Evolutionary conservation across 2,113 vertebrate species (phyloP), one percentile per base, ranked within the genome.

Genomic region (Gallinago jamesoni): DNA sequence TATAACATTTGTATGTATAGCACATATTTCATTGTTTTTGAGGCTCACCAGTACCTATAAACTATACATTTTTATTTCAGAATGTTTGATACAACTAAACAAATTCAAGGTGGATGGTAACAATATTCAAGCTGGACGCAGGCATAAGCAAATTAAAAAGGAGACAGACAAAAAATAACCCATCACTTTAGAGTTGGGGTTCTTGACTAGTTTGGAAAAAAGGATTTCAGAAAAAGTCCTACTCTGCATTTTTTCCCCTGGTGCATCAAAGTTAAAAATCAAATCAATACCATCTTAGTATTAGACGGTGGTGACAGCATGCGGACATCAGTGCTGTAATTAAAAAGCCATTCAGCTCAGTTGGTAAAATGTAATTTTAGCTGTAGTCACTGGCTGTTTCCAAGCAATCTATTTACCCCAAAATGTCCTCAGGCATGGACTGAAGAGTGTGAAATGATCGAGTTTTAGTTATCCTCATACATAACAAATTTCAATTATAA

Each of bases 331-430:
- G 96, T 96, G 96, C 94, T 97, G 97, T 98, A 98, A 98, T 98
- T 98, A 98, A 98, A 98, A 98, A 98, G 95, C 96, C 98, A 98
- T 97, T 97, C 97, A 97, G 92, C 97, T 98, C 97, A 97, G 96
- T 97, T 97, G 96, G 97, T 98, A 98, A 98, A 97, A 98, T 98
- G 96, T 97, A 98, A 98, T 98, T 98, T 98, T 98, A 98, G 95
- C 97, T 97, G 96, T 97, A 98, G 97, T 98, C 97, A 96, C 97
- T 98, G 95, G 94, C 95, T 97, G 95, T 96, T 98, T 98, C 97
- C 96, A 97, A 98, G 97, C 97, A 98, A 98, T 98, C 97, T 98
- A 97, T 98, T 98, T 98, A 98, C 97, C 97, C 97, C 89, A 97
- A 95, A 98, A 98, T 94, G 92, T 98, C 97, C 98, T 97, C 97